Evolutionary conservation across 2,888 invertebrate genomes (phyloP).

Genomic region (Tuberolachnus salignus): DNA sequence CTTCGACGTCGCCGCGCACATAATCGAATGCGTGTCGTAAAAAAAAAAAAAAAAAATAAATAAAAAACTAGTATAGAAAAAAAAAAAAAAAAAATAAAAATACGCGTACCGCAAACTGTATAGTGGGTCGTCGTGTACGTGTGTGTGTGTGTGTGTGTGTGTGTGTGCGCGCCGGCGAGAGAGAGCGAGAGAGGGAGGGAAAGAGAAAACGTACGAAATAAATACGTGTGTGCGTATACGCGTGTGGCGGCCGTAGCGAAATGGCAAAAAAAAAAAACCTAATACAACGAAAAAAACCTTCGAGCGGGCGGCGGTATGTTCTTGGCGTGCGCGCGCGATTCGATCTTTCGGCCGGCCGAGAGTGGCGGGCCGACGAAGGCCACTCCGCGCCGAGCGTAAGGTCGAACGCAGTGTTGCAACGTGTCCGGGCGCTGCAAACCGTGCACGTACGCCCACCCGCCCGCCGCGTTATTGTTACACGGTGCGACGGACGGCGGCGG

Average conservation of each 20-base stretch:
- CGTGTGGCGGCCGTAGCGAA: slow-evolving; percentile 16
- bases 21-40: slow-evolving; percentile 24
- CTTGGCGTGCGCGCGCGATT: slow-evolving; percentile 41
- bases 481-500: no score
- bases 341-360: slow-evolving; percentile 28
- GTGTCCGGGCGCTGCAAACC: slow-evolving; percentile 33
- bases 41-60: slow-evolving; percentile 9
- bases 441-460: not conserved
- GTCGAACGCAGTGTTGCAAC: slow-evolving; percentile 55
- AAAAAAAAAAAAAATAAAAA: slow-evolving; percentile 10
- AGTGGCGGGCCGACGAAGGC: slow-evolving; percentile 29
- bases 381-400: slow-evolving; percentile 15
- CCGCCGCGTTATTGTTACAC: not conserved
- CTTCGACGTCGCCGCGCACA: slow-evolving; percentile 26
- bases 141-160: not conserved
- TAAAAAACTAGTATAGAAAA: not conserved
- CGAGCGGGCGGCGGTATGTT: slow-evolving; percentile 13
- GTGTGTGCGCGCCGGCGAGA: not conserved
- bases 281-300: slow-evolving; percentile 36
- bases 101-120: slow-evolving; percentile 18
- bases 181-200: not conserved
- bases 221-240: slow-evolving; percentile 17
- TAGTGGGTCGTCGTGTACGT: no score
- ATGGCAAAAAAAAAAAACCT: not conserved
- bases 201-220: not conserved